Evolutionary conservation across 2,888 invertebrate genomes (phyloP).

Genomic region (Lasius platythorax): DNA sequence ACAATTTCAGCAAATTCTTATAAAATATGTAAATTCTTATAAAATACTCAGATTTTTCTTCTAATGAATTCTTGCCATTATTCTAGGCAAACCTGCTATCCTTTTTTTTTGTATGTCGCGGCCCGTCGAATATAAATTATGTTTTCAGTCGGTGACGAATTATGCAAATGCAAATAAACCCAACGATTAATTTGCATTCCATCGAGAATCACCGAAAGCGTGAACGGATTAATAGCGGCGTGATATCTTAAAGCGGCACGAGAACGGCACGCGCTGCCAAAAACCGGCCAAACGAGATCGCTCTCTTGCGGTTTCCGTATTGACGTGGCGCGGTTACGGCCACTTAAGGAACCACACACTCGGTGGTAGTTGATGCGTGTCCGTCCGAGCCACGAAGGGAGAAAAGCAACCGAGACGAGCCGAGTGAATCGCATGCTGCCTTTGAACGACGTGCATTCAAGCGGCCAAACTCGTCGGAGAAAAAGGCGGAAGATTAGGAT

Average conservation of each 20-base stretch:
- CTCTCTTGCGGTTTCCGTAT: conserved; percentile 30
- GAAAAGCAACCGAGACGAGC: conserved; percentile 21
- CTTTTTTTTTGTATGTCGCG: neutral
- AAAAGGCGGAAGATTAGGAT: conserved; percentile 71
- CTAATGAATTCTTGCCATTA: conserved; percentile 1
- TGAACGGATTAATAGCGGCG: conserved; percentile 3
- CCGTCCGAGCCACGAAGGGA: neutral
- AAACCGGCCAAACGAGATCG: conserved; percentile 39
- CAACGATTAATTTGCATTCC: conserved; percentile 38
- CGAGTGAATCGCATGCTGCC: conserved; percentile 14
- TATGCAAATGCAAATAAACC: conserved; percentile 23
- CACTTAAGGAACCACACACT: conserved; percentile 51
- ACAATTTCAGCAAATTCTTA: neutral
- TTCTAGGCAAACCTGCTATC: neutral
- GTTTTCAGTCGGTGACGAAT: neutral
- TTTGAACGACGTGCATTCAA: conserved; percentile 71
- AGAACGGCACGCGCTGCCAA: conserved; percentile 37
- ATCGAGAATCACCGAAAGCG: conserved; percentile 3
- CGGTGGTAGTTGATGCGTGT: conserved; percentile 19
- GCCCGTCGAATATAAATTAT: conserved; percentile 28
- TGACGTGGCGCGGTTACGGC: conserved; percentile 50
- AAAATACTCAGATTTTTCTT: conserved; percentile 14
- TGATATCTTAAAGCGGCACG: conserved; percentile 41
- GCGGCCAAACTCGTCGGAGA: conserved; percentile 55
- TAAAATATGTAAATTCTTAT: neutral